Percentiles rank a stretch among this genome's conserved stretches.
These are phyloP conservation scores for Drosophila equinoxialis DNA, from an alignment of 1,140 invertebrate species.

Conservation along the genomic window DNA sequence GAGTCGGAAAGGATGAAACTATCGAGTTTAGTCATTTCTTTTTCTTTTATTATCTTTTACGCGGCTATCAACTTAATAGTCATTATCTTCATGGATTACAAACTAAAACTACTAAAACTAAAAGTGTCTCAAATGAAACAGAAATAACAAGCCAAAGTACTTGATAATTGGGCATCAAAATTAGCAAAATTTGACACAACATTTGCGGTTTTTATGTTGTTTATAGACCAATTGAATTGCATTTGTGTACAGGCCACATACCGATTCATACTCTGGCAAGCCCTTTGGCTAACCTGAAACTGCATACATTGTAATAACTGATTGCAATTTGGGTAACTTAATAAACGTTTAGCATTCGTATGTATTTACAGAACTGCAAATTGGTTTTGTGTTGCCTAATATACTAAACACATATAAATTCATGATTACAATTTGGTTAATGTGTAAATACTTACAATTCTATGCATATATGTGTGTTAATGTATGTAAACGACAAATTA, in stretches of 20 bases:
- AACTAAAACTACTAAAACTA: no score
- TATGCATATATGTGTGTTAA: slow-evolving; percentile 7
- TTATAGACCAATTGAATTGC: slow-evolving; percentile 22
- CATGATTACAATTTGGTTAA: slow-evolving; percentile 39
- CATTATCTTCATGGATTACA: no score
- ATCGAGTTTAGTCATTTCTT: no score
- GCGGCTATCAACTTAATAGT: no score
- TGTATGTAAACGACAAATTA: not conserved
- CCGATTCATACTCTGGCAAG: not conserved
- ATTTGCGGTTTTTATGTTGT: slow-evolving; percentile 51
- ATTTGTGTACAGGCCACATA: not conserved
- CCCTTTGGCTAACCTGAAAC: slow-evolving; percentile 13
- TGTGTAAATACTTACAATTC: slow-evolving; percentile 28
- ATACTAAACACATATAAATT: slow-evolving; percentile 37
- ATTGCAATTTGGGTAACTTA: slow-evolving; percentile 47
- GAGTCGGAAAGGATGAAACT: no score
- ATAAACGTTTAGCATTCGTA: slow-evolving; percentile 40
- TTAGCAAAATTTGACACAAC: slow-evolving; percentile 6
- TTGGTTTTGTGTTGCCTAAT: slow-evolving; percentile 38
- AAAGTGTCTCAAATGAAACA: no score
- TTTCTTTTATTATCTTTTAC: no score
- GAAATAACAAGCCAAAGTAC: not conserved
- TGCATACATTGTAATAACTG: slow-evolving; percentile 22
- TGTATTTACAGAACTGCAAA: slow-evolving; percentile 30
- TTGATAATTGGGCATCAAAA: slow-evolving; percentile 1